Evolutionary conservation across 2,113 vertebrate species (phyloP).

Genomic region (Nansenia antarctica): DNA sequence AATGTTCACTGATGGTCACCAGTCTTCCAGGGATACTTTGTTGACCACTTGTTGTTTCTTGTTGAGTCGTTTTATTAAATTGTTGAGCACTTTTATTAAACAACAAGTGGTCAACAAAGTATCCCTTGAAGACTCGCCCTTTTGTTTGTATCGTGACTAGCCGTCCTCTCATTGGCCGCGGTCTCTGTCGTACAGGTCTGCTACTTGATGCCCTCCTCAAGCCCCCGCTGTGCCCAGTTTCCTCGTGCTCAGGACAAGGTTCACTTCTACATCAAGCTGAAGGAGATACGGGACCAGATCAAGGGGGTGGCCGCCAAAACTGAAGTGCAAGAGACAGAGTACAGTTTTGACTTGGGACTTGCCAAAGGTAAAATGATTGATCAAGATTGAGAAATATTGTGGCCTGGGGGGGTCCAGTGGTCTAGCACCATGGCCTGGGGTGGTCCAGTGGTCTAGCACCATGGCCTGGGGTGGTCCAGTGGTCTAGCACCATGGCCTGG

Average conservation of each 20-base stretch:
- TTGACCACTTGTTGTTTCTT: too few relatives aligned
- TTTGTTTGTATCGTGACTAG: not conserved
- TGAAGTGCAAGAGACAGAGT: slow-evolving; percentile 87
- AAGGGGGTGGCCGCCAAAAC: slow-evolving; percentile 73
- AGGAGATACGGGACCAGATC: slow-evolving; percentile 89
- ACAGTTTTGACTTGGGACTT: slow-evolving; percentile 86
- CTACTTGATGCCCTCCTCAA: slow-evolving; percentile 97
- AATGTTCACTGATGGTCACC: too few relatives aligned
- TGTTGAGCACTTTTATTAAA: not conserved
- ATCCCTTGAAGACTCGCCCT: too few relatives aligned
- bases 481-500: too few relatives aligned
- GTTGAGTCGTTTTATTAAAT: too few relatives aligned
- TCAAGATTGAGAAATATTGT: not conserved
- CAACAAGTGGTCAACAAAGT: too few relatives aligned
- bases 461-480: too few relatives aligned
- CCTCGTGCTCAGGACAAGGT: slow-evolving; percentile 98
- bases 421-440: too few relatives aligned
- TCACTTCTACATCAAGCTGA: slow-evolving; percentile 97
- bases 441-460: too few relatives aligned
- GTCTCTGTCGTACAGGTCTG: slow-evolving; percentile 92
- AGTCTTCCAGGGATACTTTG: too few relatives aligned
- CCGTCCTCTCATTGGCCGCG: not conserved
- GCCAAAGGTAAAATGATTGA: slow-evolving; percentile 85
- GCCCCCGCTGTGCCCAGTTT: slow-evolving; percentile 97
- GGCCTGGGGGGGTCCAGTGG: too few relatives aligned